These are phyloP conservation scores for Perca flavescens DNA, from an alignment of 2,113 vertebrate genomes.

Conservation along the genomic window DNA sequence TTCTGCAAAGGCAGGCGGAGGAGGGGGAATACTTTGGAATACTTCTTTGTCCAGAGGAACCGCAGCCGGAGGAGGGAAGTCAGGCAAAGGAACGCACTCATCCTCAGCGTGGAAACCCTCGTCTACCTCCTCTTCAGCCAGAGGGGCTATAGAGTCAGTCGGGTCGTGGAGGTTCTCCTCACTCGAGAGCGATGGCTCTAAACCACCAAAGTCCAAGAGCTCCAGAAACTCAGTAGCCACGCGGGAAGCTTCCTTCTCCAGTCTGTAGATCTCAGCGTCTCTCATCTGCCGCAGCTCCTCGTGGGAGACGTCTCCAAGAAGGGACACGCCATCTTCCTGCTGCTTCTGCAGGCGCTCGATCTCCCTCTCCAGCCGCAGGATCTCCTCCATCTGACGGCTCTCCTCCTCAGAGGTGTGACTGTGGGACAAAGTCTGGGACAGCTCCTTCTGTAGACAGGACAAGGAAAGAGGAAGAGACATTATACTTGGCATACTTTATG, in stretches of 20 bases:
- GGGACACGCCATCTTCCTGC: conserved; percentile 89
- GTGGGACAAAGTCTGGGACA: conserved; percentile 57
- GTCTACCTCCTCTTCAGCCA: conserved; percentile 89
- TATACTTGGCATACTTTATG: neutral
- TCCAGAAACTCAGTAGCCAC: conserved; percentile 92
- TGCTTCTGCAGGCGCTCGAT: conserved; percentile 92
- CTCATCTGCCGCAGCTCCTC: conserved; percentile 87
- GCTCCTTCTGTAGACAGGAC: conserved; percentile 61
- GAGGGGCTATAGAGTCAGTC: conserved; percentile 84
- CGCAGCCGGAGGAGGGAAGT: conserved; percentile 72
- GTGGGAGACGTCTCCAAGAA: conserved; percentile 84
- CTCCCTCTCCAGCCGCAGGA: conserved; percentile 91
- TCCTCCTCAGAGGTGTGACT: conserved; percentile 87
- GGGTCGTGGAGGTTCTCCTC: conserved; percentile 90
- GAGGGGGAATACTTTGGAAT: conserved; percentile 81
- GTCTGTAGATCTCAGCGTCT: conserved; percentile 89
- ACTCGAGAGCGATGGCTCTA: conserved; percentile 86
- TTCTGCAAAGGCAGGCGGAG: conserved; percentile 80
- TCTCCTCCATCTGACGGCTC: conserved; percentile 93
- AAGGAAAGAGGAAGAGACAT: neutral
- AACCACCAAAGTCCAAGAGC: conserved; percentile 90
- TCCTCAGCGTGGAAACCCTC: conserved; percentile 90
- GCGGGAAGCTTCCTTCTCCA: conserved; percentile 92
- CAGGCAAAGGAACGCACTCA: conserved; percentile 82
- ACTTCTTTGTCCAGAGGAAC: conserved; percentile 77